Base-by-base conservation (phyloP, 2,888 invertebrate genomes). In the Colletes collaris region DNA sequence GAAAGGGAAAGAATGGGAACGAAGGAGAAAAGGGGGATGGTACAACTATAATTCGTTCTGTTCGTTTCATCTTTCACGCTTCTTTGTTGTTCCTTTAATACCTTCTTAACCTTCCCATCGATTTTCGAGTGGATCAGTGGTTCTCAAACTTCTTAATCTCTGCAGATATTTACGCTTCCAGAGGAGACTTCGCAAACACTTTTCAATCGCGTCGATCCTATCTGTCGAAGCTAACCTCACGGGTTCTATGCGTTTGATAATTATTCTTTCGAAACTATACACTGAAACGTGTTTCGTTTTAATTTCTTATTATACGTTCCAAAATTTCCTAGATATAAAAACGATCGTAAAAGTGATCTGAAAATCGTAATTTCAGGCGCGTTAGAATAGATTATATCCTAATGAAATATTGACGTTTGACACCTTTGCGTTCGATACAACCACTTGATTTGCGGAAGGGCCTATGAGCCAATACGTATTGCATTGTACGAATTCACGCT, bases 401-500 rank as follows among this genome's bases (percentile, higher is more conserved):
- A 89, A 87, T 86, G 87, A 89, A 88, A 87, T 87, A 89, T 86
- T 85, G 81, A 81, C 83, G 79, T 70, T 81, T 81, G 75, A 79
- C 75, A 70, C 68, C 55, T 59, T 50, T 66, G 79, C 68, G 44
- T 83, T 81, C 71, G 86, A 83, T 72, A 81, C 75, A 60, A 76
- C 65, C 53, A 73, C 79, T 55, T 65, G 66, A 81, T 74, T 80
- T 75, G 67, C 68, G 68, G 71, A 81, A 80, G 77, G 69, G 59
- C 59, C 55, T 11, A 50, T 52, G 66, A 63, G 60, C 69, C 65
- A 65, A 65, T 69, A 65, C 59, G 44, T 65, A 75, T 85, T 75
- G 67, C 64, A 67, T 27, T 62, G 60, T 46, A 59, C 59, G 46
- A 46, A n/a, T 53, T 49, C 52, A 77, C 52, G 68, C 56, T 76